Evolutionary conservation across 2,888 invertebrate genomes (phyloP), one percentile per base, ranked within the genome.

Genomic region (Melipona bicolor): DNA sequence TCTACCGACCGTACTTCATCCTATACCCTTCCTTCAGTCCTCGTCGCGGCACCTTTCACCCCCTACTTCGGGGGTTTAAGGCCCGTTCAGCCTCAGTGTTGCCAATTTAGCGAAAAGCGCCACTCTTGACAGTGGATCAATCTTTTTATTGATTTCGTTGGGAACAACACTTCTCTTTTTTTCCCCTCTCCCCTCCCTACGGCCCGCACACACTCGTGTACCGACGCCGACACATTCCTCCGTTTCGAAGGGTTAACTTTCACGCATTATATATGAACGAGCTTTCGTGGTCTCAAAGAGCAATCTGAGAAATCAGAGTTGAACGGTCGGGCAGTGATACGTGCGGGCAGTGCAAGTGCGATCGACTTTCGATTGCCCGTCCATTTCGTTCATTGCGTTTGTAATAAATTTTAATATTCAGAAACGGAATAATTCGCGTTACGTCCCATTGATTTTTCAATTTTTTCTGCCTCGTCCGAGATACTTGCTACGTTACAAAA

Each of bases 91-190:
- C 72, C 84, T 71, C 85, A 65, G 77, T 81, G 81, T 78, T 81
- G 79, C 84, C 86, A 84, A 84, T 85, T 85, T 87, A 85, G 54
- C 70, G 59, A 70, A 70, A 70, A 73, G 69, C 81, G 49, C 68
- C 77, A 68, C 80, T 76, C 86, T 87, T 77, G 78, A 85, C 85
- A 71, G 73, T 78, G 70, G 77, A 86, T 85, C 79, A 82, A 85
- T 83, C 77, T 83, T 83, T 83, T 81, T 83, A 81, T 87, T 65
- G 77, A 86, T 86, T 79, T 59, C 65, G 65, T 72, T 73, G 24
- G n/a, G 64, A 56, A 49, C 68, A 52, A 68, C 75, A 56, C n/a
- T 52, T 73, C 19, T 64, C 64, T 64, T 52, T 43, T 43, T 43
- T 43, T 32, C 3, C 4, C 0, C 0, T 32, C 4, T 32, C 4